Conservation (phyloP, 2,113 vertebrate genomes). For the Pteronura brasiliensis region DNA sequence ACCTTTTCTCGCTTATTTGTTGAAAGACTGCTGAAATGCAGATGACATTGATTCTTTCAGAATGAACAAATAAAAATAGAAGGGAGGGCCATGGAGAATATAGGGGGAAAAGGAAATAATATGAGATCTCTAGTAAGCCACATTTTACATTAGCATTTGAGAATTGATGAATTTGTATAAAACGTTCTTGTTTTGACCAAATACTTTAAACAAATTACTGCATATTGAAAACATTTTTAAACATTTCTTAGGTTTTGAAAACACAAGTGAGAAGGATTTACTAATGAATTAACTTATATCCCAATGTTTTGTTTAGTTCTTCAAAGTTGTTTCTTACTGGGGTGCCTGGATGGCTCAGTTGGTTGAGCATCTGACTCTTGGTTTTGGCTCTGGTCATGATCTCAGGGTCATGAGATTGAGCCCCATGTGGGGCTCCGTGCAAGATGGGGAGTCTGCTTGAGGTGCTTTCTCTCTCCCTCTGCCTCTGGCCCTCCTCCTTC, state of each 20-base stretch:
- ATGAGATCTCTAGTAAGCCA: background rate
- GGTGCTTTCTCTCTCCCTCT: background rate
- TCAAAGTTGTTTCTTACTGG: constrained; percentile 29
- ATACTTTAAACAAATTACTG: background rate
- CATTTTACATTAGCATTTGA: background rate
- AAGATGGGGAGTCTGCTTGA: background rate
- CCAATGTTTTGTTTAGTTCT: constrained; percentile 37
- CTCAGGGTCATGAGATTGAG: background rate
- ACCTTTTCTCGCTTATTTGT: background rate
- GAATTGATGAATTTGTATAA: background rate
- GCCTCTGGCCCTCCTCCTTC: too few relatives aligned
- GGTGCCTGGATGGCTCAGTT: background rate
- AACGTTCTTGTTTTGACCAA: background rate
- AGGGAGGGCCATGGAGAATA: background rate
- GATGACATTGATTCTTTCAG: background rate
- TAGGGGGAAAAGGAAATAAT: background rate
- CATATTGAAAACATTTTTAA: background rate
- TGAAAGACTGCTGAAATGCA: background rate
- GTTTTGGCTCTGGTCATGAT: background rate
- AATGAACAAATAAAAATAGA: background rate
- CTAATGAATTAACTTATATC: background rate
- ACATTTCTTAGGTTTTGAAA: background rate
- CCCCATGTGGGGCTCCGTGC: background rate
- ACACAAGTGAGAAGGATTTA: background rate
- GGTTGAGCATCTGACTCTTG: background rate